phyloP scores from a whole-genome alignment of 2,888 invertebrate species.

The Caenorhabditis wallacei region DNA sequence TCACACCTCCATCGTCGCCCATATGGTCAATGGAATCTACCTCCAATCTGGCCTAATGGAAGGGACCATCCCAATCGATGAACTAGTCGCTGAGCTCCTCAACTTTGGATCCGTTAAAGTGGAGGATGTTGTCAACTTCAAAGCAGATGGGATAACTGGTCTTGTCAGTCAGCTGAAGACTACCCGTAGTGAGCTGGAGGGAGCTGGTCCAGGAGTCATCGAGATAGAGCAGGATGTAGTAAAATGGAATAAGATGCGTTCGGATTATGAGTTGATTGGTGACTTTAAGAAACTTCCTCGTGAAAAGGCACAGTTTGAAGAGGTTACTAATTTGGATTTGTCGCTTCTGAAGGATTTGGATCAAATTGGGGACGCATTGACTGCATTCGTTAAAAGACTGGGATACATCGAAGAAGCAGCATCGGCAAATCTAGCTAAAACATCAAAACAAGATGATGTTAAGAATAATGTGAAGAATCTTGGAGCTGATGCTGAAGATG shows the following conservation, averaged over 20 bases:
- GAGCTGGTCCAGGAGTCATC: background rate
- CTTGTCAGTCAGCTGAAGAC: background rate
- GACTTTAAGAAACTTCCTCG: background rate
- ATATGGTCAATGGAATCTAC: background rate
- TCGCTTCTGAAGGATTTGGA: too few relatives aligned
- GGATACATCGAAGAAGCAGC: too few relatives aligned
- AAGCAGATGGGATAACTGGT: background rate
- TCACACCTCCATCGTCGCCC: background rate
- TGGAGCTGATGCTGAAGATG: too few relatives aligned
- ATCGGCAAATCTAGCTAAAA: too few relatives aligned
- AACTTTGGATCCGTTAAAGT: background rate
- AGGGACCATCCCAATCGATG: background rate
- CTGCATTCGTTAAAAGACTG: too few relatives aligned
- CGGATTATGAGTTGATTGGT: background rate
- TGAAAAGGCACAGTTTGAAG: background rate
- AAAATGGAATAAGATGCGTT: background rate
- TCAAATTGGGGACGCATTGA: too few relatives aligned
- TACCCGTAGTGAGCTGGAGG: background rate
- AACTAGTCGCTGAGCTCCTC: background rate
- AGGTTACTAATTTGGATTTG: too few relatives aligned
- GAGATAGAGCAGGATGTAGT: background rate
- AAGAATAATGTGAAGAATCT: too few relatives aligned
- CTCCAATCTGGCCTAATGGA: constrained; percentile 1
- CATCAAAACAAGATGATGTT: too few relatives aligned
- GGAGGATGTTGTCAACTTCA: background rate